Conservation (phyloP, 2,888 invertebrate species). For the Andrena minutula region DNA sequence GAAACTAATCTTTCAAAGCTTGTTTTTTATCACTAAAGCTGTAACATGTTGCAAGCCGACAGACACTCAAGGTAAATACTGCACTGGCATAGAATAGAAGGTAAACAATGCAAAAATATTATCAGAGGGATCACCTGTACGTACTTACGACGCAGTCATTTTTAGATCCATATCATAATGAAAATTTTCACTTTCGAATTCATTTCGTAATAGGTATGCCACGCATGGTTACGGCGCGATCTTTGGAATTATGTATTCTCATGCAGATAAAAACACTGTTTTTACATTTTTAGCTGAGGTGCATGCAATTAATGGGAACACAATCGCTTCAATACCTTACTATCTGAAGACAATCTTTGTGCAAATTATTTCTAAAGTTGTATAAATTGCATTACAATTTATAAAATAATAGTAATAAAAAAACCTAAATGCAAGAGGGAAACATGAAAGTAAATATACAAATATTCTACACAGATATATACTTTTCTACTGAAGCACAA, state of each 20-base stretch:
- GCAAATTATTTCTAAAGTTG: slow-evolving; percentile 7
- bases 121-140: neutral
- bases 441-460: too few relatives aligned
- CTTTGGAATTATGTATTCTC: slow-evolving; percentile 4
- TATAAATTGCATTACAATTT: slow-evolving; percentile 1
- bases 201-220: slow-evolving; percentile 21
- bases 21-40: neutral
- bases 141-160: neutral
- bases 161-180: slow-evolving; percentile 30
- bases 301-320: slow-evolving; percentile 14
- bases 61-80: neutral
- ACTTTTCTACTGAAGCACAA: too few relatives aligned
- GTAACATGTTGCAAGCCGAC: neutral
- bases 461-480: too few relatives aligned
- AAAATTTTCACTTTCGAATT: slow-evolving; percentile 45
- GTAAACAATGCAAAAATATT: neutral
- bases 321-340: neutral
- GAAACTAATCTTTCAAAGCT: neutral
- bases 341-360: neutral
- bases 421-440: neutral
- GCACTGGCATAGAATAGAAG: neutral
- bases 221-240: slow-evolving; percentile 15
- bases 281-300: slow-evolving; percentile 24
- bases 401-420: neutral
- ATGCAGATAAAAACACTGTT: slow-evolving; percentile 33